Percentiles rank a stretch among this genome's conserved stretches.
These are phyloP conservation scores for Manduca sexta DNA, from an alignment of 1,140 invertebrate species.

Conservation along the genomic window DNA sequence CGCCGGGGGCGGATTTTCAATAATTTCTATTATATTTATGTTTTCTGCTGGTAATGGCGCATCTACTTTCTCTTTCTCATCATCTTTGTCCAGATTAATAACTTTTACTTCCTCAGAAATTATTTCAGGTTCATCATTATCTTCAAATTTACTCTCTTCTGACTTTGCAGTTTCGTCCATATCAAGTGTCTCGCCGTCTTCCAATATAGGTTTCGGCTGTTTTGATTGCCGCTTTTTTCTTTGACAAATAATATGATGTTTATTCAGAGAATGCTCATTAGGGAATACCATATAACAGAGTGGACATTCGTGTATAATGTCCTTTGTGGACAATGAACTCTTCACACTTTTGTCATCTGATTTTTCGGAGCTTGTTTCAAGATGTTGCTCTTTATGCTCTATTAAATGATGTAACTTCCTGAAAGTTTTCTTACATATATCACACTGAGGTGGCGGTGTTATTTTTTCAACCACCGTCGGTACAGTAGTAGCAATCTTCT, in stretches of 20 bases:
- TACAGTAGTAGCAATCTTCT: slow-evolving; percentile 29
- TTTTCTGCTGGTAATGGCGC: background rate
- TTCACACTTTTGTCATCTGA: slow-evolving; percentile 61
- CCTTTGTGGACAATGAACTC: slow-evolving; percentile 59
- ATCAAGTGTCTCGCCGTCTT: slow-evolving; percentile 2
- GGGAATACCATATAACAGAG: slow-evolving; percentile 72
- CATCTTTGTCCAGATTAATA: slow-evolving; percentile 11
- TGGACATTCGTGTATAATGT: slow-evolving; percentile 71
- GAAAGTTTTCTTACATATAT: slow-evolving; percentile 68
- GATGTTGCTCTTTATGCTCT: slow-evolving; percentile 67
- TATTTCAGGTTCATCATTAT: slow-evolving; percentile 13
- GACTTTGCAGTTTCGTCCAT: background rate
- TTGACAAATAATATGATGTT: slow-evolving; percentile 59
- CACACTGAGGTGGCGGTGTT: slow-evolving; percentile 40
- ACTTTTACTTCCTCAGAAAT: slow-evolving; percentile 9
- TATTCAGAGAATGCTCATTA: slow-evolving; percentile 68
- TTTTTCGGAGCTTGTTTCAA: slow-evolving; percentile 61
- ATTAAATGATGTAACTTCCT: slow-evolving; percentile 64
- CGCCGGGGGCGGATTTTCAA: slow-evolving; percentile 1
- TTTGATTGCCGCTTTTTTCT: slow-evolving; percentile 64
- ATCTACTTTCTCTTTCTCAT: background rate
- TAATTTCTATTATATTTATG: background rate
- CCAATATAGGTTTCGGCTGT: slow-evolving; percentile 17
- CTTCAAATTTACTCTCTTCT: background rate
- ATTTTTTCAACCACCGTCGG: slow-evolving; percentile 25